Conservation (phyloP, 2,888 invertebrate genomes). For the Melolontha melolontha region DNA sequence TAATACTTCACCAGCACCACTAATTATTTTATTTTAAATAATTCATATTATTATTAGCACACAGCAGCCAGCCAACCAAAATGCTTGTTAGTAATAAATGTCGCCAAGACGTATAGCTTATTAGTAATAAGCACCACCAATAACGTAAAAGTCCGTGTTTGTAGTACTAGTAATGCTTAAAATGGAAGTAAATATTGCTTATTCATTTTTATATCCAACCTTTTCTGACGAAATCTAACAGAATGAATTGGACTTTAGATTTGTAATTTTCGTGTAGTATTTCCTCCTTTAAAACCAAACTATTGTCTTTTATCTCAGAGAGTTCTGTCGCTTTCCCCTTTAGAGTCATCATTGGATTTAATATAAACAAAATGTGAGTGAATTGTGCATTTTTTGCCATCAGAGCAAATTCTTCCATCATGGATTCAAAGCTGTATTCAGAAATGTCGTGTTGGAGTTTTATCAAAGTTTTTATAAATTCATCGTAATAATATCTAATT, state of each 20-base stretch:
- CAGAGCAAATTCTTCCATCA: slow-evolving; percentile 60
- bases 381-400: slow-evolving; percentile 60
- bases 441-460: slow-evolving; percentile 53
- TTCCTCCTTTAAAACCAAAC: slow-evolving; percentile 5
- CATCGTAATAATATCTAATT: slow-evolving; percentile 64
- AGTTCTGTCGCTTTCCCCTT: slow-evolving; percentile 59
- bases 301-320: slow-evolving; percentile 52
- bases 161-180: too few relatives aligned
- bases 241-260: slow-evolving; percentile 29
- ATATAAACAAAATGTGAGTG: slow-evolving; percentile 64
- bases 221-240: slow-evolving; percentile 34
- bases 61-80: too few relatives aligned
- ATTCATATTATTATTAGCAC: too few relatives aligned
- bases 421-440: slow-evolving; percentile 61
- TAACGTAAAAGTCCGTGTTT: too few relatives aligned
- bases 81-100: too few relatives aligned
- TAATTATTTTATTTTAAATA: too few relatives aligned
- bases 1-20: too few relatives aligned
- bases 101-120: too few relatives aligned
- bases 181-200: too few relatives aligned
- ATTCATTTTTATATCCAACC: slow-evolving; percentile 39
- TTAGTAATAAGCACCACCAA: too few relatives aligned
- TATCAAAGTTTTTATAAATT: slow-evolving; percentile 55
- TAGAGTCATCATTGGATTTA: slow-evolving; percentile 61
- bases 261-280: slow-evolving; percentile 31